Base-by-base conservation (phyloP, 2,888 invertebrate genomes). In the Oxycera nigricornis region DNA sequence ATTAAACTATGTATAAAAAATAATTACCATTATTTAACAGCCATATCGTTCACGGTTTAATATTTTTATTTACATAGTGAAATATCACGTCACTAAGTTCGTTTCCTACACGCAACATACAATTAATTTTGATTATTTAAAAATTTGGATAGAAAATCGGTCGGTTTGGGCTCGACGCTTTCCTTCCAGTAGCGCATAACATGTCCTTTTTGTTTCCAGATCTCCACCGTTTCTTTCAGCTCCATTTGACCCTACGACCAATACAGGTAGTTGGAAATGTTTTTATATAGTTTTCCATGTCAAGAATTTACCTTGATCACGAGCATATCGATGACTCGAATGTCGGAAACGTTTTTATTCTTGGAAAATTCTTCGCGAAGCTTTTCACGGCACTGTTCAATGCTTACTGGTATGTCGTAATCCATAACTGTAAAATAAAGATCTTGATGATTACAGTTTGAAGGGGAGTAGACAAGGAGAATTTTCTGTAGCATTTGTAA, bases 111-210 rank as follows among this genome's bases (percentile, higher is more conserved):
- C 14, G 11, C 20, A 70, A 52, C 22, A 22, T 31, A 22, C 46
- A 30, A 31, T 72, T 73, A 77, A 67, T 76, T 77, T 11, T 78
- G 77, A 17, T 93, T 92, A 75, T 89, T 86, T 78, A 94, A 88
- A 86, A 98, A 98, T 86, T 97, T 97, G 0, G 94, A 93, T 28
- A 98, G 87, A 84, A 98, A 98, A 87, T 96, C 96, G 80, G 91
- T 91, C 24, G 96, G 96, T 83, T 94, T 95, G 1, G 92, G 91
- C 78, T 95, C 93, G 72, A 89, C 88, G 0, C 94, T 92, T 67
- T 95, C 94, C 82, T 92, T 92, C 87, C 95, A 97, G 82, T 91
- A 95, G 74, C 87, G 83, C 97, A 97, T 96, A 26, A 98, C 85
- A 81, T 95, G 94, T 11, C 92, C 91, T 79, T 92, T 92, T 81